Conservation (phyloP, 2,797 vertebrate species). For the Orientallactaga sibirica region DNA sequence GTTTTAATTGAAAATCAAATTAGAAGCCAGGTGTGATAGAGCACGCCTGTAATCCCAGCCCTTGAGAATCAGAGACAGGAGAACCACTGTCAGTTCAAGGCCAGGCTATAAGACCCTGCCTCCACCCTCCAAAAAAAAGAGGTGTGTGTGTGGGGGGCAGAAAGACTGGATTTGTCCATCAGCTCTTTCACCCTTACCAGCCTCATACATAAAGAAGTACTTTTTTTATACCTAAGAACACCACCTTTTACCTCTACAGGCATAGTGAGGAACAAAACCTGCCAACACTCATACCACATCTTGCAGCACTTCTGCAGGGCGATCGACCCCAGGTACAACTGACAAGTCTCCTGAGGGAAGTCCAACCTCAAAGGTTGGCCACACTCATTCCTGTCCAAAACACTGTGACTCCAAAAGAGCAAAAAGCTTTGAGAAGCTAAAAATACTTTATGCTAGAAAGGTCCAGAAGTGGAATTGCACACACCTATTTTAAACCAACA, state of each 20-base stretch:
- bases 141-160: too few species aligned
- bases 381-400: slow-evolving; percentile 35
- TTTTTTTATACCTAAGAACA: slow-evolving; percentile 17
- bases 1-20: slow-evolving; percentile 42
- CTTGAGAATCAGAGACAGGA: not conserved
- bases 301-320: not conserved
- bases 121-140: not conserved
- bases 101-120: not conserved
- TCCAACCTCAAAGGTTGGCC: slow-evolving; percentile 30
- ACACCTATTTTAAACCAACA: slow-evolving; percentile 17
- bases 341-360: slow-evolving; percentile 21
- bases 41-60: not conserved
- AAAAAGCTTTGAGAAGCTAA: slow-evolving; percentile 46
- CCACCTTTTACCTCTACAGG: not conserved
- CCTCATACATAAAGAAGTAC: not conserved
- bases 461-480: not conserved
- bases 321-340: slow-evolving; percentile 23
- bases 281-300: not conserved
- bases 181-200: slow-evolving; percentile 1
- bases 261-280: not conserved
- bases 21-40: not conserved
- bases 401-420: not conserved
- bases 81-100: not conserved
- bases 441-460: slow-evolving; percentile 54
- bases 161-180: slow-evolving; percentile 41